Conservation (phyloP, 2,113 vertebrate species). For the Litocranius walleri region DNA sequence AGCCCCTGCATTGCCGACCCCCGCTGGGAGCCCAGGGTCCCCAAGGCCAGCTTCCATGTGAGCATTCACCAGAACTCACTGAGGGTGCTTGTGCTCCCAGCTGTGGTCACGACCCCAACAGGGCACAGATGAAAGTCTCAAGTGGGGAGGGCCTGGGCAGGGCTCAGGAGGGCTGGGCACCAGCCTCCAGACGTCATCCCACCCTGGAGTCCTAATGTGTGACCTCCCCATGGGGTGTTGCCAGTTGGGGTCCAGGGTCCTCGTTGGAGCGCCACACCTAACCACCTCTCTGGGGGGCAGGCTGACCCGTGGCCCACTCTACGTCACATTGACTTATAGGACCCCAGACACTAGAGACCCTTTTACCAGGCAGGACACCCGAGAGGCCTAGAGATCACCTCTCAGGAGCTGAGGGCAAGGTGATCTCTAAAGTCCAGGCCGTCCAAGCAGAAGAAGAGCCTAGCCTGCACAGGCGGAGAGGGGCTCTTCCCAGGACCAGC, state of each 20-base stretch:
- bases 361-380: background rate
- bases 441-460: background rate
- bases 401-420: background rate
- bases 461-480: accelerated
- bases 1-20: background rate
- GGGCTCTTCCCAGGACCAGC: accelerated
- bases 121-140: too few species aligned
- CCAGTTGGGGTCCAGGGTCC: background rate
- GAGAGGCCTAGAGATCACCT: background rate
- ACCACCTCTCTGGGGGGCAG: background rate
- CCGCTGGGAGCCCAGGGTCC: background rate
- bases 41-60: background rate
- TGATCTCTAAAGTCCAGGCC: background rate
- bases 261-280: accelerated
- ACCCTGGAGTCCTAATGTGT: too few species aligned
- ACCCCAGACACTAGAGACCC: background rate
- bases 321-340: accelerated
- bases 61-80: accelerated
- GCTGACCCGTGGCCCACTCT: background rate
- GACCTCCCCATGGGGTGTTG: background rate
- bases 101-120: accelerated
- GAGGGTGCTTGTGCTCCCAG: accelerated
- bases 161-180: too few species aligned
- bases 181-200: accelerated
- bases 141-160: background rate